Evolutionary conservation across 2,113 vertebrate species (phyloP).

Genomic region (Lophius piscatorius): DNA sequence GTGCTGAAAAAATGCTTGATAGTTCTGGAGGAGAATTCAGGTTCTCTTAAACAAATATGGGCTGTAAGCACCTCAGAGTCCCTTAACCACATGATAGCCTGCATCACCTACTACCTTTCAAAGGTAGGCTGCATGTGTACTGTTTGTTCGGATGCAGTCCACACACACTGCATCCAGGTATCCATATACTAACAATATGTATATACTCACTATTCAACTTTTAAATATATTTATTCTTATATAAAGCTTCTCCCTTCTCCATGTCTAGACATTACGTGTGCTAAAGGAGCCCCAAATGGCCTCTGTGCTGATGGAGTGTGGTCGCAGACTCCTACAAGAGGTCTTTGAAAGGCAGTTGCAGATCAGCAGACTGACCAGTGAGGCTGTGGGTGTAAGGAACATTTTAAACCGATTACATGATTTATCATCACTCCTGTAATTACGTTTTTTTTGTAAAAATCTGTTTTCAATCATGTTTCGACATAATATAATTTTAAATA

Average conservation of each 20-base stretch:
- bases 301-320: conserved; percentile 82
- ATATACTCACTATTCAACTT: too few species aligned
- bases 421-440: too few species aligned
- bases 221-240: too few species aligned
- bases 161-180: background rate
- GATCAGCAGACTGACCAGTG: conserved; percentile 7
- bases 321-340: conserved; percentile 82
- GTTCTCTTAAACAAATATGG: conserved; percentile 75
- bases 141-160: background rate
- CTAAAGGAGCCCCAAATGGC: conserved; percentile 84
- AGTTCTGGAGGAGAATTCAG: conserved; percentile 86
- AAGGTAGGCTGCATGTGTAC: conserved; percentile 81
- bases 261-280: conserved; percentile 80
- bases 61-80: conserved; percentile 76
- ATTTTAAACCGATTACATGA: too few species aligned
- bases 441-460: too few species aligned
- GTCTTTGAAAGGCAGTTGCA: conserved; percentile 51
- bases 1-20: conserved; percentile 90
- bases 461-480: too few species aligned
- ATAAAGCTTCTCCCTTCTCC: too few species aligned
- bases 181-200: conserved; percentile 10
- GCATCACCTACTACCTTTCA: conserved; percentile 86
- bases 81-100: conserved; percentile 91
- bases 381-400: conserved; percentile 32
- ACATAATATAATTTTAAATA: background rate